Conservation (phyloP, 2,888 invertebrate species). For the Drosophila koepferae region DNA sequence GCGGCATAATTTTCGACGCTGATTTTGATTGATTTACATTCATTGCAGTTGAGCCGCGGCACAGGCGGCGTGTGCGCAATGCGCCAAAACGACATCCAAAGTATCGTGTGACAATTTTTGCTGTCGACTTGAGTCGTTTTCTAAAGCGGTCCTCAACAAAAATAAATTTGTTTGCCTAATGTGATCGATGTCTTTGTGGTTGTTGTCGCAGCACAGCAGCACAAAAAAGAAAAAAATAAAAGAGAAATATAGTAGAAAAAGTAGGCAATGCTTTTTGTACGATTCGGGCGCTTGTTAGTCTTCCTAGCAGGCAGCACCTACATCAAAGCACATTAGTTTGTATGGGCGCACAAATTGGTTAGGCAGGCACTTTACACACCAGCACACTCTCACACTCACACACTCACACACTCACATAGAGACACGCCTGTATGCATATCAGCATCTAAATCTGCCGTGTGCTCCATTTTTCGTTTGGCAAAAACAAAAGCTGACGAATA, state of each 20-base stretch:
- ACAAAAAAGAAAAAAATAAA: neutral
- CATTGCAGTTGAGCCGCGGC: conserved; percentile 38
- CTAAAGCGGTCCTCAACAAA: conserved; percentile 30
- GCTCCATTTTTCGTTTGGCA: conserved; percentile 66
- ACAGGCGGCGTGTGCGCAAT: conserved; percentile 54
- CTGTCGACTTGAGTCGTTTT: conserved; percentile 67
- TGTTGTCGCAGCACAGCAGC: conserved; percentile 4
- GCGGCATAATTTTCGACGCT: conserved; percentile 58
- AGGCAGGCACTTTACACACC: conserved; percentile 70
- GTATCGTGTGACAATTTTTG: conserved; percentile 60
- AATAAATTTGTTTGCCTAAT: conserved; percentile 67
- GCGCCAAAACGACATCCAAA: conserved; percentile 25
- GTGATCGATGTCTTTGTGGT: conserved; percentile 65
- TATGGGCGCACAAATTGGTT: conserved; percentile 74
- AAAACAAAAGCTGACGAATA: conserved; percentile 61
- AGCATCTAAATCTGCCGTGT: conserved; percentile 73
- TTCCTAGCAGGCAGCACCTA: conserved; percentile 47
- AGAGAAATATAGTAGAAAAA: conserved; percentile 12
- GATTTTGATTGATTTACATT: conserved; percentile 73
- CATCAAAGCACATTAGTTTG: conserved; percentile 79
- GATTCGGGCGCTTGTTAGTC: conserved; percentile 40
- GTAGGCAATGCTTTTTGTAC: conserved; percentile 44
- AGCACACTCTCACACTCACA: conserved; percentile 30
- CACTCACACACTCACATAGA: conserved; percentile 32
- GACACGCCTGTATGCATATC: conserved; percentile 58